Base-by-base conservation (phyloP, 2,113 vertebrate species). In the Ophiodon elongatus region DNA sequence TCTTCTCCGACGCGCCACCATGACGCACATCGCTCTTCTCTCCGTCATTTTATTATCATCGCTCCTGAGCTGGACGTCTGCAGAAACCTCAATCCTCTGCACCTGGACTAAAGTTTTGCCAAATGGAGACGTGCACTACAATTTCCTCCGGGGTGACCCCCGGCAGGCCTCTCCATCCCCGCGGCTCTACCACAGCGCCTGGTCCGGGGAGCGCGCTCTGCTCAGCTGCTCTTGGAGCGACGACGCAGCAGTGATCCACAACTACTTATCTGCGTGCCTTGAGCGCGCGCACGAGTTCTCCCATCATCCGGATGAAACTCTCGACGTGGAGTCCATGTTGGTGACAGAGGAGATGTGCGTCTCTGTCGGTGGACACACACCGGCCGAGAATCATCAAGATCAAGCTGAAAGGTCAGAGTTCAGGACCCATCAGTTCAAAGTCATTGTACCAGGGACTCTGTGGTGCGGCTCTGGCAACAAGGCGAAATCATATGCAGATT, bases 381-480 rank as follows among this genome's bases (percentile, higher is more conserved):
- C n/a, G n/a, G n/a, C n/a, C n/a, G n/a, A n/a, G n/a, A n/a, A n/a
- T n/a, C n/a, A 10, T 2, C 21, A 25, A 19, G 67, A 64, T 67
- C 50, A 29, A 10, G 77, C 56, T 62, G 41, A 63, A 1, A 73
- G 79, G 74, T 88, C 85, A 80, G 82, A 85, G 80, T 86, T 85
- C 77, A 86, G 25, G 56, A 63, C 3, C 6, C 84, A 72, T 59
- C 45, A 0, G 67, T 90, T 96, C 0, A 1, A 96, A 95, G 66
- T 96, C 93, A 97, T 96, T 8, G 83, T 98, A 1, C 97, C 97
- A 0, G 98, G 97, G n/a, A 98, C 97, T 0, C 91, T 98, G 23
- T 98, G 98, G 97, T 99, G 97, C 71, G 98, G 97, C 0, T 92
- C 95, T 0, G 97, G 98, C 0, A 93, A 96, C 91, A 95, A 95